Percentiles rank a stretch among this genome's conserved stretches.
Conservation (phyloP, 2,113 vertebrate genomes). For the Halichoeres trimaculatus region DNA sequence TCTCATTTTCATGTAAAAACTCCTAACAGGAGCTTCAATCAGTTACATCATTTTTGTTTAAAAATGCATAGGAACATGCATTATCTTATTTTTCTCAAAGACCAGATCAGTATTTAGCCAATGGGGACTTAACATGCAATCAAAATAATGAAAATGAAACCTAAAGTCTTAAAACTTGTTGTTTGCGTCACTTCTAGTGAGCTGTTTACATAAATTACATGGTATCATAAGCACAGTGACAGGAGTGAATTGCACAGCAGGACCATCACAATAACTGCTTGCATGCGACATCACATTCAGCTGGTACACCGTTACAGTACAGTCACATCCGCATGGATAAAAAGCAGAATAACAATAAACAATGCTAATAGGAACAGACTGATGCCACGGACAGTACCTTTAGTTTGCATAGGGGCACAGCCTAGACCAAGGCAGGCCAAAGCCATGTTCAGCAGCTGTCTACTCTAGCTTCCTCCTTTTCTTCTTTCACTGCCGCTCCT, state of each 20-base stretch:
- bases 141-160: too few relatives aligned
- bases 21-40: too few relatives aligned
- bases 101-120: too few relatives aligned
- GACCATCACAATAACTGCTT: background rate
- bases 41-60: too few relatives aligned
- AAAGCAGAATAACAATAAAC: slow-evolving; percentile 4
- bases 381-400: slow-evolving; percentile 62
- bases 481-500: slow-evolving; percentile 21
- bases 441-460: slow-evolving; percentile 64
- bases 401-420: slow-evolving; percentile 60
- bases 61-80: too few relatives aligned
- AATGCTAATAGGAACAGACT: slow-evolving; percentile 8
- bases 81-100: too few relatives aligned
- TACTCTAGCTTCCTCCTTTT: slow-evolving; percentile 6
- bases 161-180: too few relatives aligned
- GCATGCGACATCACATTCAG: background rate
- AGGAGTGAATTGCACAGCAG: background rate
- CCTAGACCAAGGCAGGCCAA: slow-evolving; percentile 73
- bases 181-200: too few relatives aligned
- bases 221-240: too few relatives aligned
- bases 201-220: too few relatives aligned
- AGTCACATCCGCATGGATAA: background rate
- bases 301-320: background rate
- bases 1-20: too few relatives aligned
- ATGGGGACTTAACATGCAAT: too few relatives aligned